These are phyloP conservation scores for Himalopsyche kuldschensis DNA, from an alignment of 2,888 invertebrate genomes.

Conservation along the genomic window DNA sequence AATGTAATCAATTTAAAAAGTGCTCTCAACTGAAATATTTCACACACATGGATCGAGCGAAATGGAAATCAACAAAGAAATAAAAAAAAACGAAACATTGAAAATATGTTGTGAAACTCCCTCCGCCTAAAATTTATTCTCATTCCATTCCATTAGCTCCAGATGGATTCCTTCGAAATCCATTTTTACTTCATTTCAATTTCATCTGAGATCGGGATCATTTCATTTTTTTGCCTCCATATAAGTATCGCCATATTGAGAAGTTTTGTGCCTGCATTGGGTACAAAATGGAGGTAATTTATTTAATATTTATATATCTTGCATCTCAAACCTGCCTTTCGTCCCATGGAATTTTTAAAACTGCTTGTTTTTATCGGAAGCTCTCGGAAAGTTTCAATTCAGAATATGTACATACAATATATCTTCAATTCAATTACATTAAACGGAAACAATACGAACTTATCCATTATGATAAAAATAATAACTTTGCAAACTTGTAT, in stretches of 20 bases:
- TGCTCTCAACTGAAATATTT: too few relatives aligned
- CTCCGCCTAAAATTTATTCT: conserved; percentile 18
- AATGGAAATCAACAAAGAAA: not conserved
- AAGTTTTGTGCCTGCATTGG: not conserved
- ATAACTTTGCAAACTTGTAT: too few relatives aligned
- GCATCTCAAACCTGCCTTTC: conserved; percentile 3
- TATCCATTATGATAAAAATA: too few relatives aligned
- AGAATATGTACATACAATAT: not conserved
- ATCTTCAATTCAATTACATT: too few relatives aligned
- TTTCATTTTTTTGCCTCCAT: conserved; percentile 3
- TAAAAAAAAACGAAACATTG: not conserved
- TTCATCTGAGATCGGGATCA: conserved; percentile 27
- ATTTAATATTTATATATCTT: conserved; percentile 21
- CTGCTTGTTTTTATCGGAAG: not conserved
- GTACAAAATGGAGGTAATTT: not conserved
- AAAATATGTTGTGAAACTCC: not conserved
- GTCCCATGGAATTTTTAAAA: not conserved
- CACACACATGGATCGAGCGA: not conserved
- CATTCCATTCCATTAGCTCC: conserved; percentile 34
- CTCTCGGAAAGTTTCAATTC: not conserved
- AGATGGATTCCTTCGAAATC: conserved; percentile 29
- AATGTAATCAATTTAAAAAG: too few relatives aligned
- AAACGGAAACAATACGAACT: too few relatives aligned
- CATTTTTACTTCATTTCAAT: conserved; percentile 37
- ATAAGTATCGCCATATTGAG: conserved; percentile 18